Evolutionary conservation across 2,797 vertebrate genomes (phyloP).

Genomic region (Fratercula arctica): DNA sequence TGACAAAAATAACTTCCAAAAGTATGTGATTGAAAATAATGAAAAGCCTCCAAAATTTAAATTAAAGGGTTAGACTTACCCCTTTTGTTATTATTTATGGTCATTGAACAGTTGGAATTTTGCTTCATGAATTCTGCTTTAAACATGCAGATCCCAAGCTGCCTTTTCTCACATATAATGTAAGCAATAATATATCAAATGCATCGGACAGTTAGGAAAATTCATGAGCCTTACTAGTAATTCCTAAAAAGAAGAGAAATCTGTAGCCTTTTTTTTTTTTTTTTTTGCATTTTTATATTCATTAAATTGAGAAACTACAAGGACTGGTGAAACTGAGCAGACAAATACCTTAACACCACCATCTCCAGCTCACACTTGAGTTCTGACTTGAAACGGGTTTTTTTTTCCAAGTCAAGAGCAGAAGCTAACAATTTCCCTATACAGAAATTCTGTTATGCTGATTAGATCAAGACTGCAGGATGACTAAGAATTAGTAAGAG

Average conservation of each 20-base stretch:
- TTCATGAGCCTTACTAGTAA: background rate
- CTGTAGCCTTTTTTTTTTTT: background rate
- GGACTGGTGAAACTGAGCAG: background rate
- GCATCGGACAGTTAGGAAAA: background rate
- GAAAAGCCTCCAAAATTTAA: background rate
- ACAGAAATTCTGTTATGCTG: background rate
- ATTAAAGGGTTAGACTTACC: background rate
- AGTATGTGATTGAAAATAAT: background rate
- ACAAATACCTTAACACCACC: background rate
- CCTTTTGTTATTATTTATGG: background rate
- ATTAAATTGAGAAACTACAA: background rate
- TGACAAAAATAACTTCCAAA: background rate
- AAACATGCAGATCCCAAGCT: background rate
- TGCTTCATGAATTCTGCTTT: background rate
- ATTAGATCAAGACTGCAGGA: background rate
- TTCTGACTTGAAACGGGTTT: background rate
- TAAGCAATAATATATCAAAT: background rate
- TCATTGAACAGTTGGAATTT: background rate
- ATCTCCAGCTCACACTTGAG: background rate
- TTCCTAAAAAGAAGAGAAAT: background rate
- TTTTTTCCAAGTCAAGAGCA: background rate
- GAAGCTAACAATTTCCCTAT: background rate
- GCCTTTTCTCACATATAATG: background rate
- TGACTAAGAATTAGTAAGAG: background rate
- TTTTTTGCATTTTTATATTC: background rate